A percentile compares a stretch with the other conserved stretches of the same genome.
Conservation (phyloP, 2,113 vertebrate species). For the Arothron firmamentum region DNA sequence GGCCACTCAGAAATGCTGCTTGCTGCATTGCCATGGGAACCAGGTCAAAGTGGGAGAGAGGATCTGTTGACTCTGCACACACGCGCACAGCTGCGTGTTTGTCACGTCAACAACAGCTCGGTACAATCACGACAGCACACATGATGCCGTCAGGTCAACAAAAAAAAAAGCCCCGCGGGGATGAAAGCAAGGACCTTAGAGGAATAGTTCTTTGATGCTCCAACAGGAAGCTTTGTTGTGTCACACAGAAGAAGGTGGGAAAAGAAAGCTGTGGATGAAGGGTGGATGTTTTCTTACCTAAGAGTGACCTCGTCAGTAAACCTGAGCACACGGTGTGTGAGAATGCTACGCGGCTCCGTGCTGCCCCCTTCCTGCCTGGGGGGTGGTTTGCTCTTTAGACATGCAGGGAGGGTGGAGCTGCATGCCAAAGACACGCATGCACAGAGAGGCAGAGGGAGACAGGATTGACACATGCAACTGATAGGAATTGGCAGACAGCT, state of each 20-base stretch:
- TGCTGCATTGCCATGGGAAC: constrained; percentile 61
- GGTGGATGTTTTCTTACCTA: constrained; percentile 77
- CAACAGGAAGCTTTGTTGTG: constrained; percentile 11
- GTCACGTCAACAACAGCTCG: constrained; percentile 27
- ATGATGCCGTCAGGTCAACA: constrained; percentile 16
- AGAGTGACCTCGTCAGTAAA: constrained; percentile 79
- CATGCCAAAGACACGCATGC: constrained; percentile 49
- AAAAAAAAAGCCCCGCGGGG: background rate
- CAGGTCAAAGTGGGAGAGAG: constrained; percentile 36
- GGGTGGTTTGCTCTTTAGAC: constrained; percentile 80
- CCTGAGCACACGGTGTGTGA: constrained; percentile 77
- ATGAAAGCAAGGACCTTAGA: constrained; percentile 16
- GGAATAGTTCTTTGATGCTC: constrained; percentile 26
- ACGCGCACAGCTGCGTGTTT: constrained; percentile 14
- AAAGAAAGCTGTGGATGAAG: background rate
- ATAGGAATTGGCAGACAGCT: constrained; percentile 6
- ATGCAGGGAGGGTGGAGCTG: constrained; percentile 88
- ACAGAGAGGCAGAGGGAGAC: constrained; percentile 46
- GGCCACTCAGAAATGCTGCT: constrained; percentile 47
- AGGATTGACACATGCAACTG: constrained; percentile 46
- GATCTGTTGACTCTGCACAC: background rate
- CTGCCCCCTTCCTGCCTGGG: constrained; percentile 80
- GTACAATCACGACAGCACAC: background rate
- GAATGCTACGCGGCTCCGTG: constrained; percentile 73
- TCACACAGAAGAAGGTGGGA: background rate